Percentiles rank a stretch among this genome's conserved stretches.
phyloP scores from a whole-genome alignment of 2,888 invertebrate genomes.

The Machimus atricapillus region DNA sequence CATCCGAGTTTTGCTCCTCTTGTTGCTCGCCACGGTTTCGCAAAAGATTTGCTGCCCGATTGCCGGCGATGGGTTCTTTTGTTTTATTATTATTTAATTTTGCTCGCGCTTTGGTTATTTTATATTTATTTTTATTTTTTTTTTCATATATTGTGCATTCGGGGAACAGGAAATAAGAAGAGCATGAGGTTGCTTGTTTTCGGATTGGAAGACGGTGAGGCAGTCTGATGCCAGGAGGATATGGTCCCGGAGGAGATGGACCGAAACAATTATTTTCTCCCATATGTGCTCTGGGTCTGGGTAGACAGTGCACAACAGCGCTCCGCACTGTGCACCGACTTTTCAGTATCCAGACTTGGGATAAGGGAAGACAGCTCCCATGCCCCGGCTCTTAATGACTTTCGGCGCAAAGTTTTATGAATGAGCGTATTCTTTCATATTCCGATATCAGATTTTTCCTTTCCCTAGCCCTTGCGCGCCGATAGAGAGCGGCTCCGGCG shows the following conservation, averaged over 20 bases:
- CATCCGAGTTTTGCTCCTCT: slow-evolving; percentile 27
- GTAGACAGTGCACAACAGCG: slow-evolving; percentile 24
- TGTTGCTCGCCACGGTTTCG: background rate
- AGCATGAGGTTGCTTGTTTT: slow-evolving; percentile 23
- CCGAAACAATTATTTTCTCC: slow-evolving; percentile 40
- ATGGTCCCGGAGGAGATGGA: slow-evolving; percentile 33
- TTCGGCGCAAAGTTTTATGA: slow-evolving; percentile 38
- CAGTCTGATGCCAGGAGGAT: slow-evolving; percentile 32
- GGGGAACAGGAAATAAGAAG: slow-evolving; percentile 25
- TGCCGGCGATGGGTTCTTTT: background rate
- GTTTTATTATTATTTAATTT: slow-evolving; percentile 36
- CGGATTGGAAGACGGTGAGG: slow-evolving; percentile 25
- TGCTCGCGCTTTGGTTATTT: background rate
- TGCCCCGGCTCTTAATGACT: slow-evolving; percentile 33
- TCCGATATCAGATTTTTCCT: slow-evolving; percentile 28
- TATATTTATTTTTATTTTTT: no score
- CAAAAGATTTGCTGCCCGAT: slow-evolving; percentile 21
- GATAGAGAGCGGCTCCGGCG: background rate
- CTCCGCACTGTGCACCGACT: slow-evolving; percentile 4
- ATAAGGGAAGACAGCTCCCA: slow-evolving; percentile 30
- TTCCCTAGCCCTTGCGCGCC: background rate
- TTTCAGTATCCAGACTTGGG: background rate
- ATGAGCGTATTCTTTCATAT: slow-evolving; percentile 32
- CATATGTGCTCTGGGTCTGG: background rate
- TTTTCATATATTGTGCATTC: background rate